Percentiles rank a stretch among this genome's conserved stretches.
phyloP scores from a whole-genome alignment of 2,888 invertebrate species.

The Nesidiocoris tenuis region DNA sequence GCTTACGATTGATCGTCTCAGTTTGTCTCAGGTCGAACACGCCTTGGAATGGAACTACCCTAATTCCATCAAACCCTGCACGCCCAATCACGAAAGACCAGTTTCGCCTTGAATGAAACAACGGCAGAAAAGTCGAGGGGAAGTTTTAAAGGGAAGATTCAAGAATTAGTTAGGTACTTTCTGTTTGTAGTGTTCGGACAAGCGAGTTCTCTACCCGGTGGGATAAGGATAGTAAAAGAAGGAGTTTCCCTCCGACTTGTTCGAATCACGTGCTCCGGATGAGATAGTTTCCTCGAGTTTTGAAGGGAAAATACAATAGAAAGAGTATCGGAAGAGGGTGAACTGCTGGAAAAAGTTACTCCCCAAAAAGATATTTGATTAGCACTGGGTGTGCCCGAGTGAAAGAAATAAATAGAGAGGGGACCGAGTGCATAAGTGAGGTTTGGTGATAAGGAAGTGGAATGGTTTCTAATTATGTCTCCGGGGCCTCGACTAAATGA shows the following conservation, averaged over 20 bases:
- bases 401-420: background rate
- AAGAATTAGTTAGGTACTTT: background rate
- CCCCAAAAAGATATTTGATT: background rate
- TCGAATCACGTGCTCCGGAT: background rate
- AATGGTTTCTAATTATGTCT: background rate
- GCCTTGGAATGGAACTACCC: no score
- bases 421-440: background rate
- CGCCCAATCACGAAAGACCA: no score
- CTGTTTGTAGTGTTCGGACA: background rate
- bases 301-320: background rate
- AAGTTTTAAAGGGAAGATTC: background rate
- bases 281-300: background rate
- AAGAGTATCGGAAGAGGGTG: background rate
- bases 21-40: no score
- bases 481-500: conserved; percentile 19
- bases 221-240: no score
- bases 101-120: no score
- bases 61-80: no score
- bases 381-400: background rate
- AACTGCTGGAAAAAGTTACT: background rate
- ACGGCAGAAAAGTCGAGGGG: no score
- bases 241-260: background rate
- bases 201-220: no score
- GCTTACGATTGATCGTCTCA: no score
- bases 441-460: background rate